Percentiles rank a stretch among this genome's conserved stretches.
Evolutionary conservation across 2,797 vertebrate species (phyloP).

Genomic region (Falco novaeseelandiae): DNA sequence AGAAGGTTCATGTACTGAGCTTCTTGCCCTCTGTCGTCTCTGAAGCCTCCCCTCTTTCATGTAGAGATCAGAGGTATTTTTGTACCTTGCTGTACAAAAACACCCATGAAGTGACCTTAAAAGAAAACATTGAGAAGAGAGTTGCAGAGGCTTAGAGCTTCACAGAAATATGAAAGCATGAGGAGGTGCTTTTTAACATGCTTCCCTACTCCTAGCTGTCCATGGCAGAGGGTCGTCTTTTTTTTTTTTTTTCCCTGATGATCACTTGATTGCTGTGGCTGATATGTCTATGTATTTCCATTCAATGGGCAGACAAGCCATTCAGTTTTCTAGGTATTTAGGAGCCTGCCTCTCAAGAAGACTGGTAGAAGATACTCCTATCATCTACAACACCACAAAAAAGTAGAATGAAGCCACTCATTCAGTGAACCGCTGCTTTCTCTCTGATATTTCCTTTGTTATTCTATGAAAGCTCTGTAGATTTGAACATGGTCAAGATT

Average conservation of each 20-base stretch:
- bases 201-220: background rate
- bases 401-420: constrained; percentile 25
- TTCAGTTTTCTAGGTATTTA: constrained; percentile 13
- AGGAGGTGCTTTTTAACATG: constrained; percentile 16
- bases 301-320: background rate
- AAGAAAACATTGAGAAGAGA: background rate
- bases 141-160: constrained; percentile 21
- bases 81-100: constrained; percentile 43
- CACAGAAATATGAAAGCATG: constrained; percentile 7
- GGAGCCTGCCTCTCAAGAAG: background rate
- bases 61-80: constrained; percentile 47
- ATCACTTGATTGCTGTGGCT: background rate
- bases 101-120: constrained; percentile 54
- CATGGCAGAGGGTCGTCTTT: background rate
- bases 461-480: background rate
- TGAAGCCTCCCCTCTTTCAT: constrained; percentile 25
- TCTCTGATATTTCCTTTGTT: background rate
- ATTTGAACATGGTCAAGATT: background rate
- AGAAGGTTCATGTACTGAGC: background rate
- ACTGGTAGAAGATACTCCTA: background rate
- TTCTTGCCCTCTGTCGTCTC: constrained; percentile 32
- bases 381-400: background rate
- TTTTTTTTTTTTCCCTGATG: accelerated
- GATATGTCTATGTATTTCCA: constrained; percentile 2
- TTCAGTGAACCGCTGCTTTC: background rate